Percentiles rank a stretch among this genome's conserved stretches.
These are phyloP conservation scores for Drosophila rhopaloa DNA, from an alignment of 1,140 invertebrate genomes.

Conservation along the genomic window DNA sequence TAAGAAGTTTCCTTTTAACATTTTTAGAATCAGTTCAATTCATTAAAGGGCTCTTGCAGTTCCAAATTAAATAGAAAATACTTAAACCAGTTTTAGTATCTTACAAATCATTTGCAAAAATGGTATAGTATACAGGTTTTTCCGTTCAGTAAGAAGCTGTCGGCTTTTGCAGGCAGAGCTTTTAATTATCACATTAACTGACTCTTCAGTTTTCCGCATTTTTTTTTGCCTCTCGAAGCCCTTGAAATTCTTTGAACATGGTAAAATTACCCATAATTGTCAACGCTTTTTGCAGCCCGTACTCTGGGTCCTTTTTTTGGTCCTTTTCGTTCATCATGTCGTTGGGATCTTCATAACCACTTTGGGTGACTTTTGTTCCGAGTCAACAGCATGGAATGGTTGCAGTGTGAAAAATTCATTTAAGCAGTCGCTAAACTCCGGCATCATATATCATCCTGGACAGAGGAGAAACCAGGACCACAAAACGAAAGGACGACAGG, in stretches of 20 bases:
- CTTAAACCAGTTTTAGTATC: no score
- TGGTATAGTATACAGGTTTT: neutral
- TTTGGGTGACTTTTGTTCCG: slow-evolving; percentile 65
- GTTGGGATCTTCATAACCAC: slow-evolving; percentile 38
- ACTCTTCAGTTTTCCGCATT: neutral
- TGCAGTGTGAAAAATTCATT: slow-evolving; percentile 78
- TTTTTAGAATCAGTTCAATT: no score
- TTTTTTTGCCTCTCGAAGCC: neutral
- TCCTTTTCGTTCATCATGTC: slow-evolving; percentile 33
- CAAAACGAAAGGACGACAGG: neutral
- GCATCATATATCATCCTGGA: slow-evolving; percentile 68
- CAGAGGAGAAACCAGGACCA: slow-evolving; percentile 18
- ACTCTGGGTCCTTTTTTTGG: slow-evolving; percentile 1
- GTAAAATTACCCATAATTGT: slow-evolving; percentile 64
- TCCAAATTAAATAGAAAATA: no score
- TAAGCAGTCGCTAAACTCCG: slow-evolving; percentile 77
- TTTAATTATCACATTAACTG: slow-evolving; percentile 11
- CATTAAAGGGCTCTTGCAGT: no score
- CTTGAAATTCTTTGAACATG: slow-evolving; percentile 3
- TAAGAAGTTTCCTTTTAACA: no score
- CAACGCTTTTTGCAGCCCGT: slow-evolving; percentile 12
- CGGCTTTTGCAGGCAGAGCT: neutral
- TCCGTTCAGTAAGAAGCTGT: no score
- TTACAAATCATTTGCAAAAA: no score
- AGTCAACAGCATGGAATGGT: slow-evolving; percentile 72